These are phyloP conservation scores for Sinocyclocheilus rhinocerous DNA, from an alignment of 2,113 vertebrate genomes.

Conservation along the genomic window DNA sequence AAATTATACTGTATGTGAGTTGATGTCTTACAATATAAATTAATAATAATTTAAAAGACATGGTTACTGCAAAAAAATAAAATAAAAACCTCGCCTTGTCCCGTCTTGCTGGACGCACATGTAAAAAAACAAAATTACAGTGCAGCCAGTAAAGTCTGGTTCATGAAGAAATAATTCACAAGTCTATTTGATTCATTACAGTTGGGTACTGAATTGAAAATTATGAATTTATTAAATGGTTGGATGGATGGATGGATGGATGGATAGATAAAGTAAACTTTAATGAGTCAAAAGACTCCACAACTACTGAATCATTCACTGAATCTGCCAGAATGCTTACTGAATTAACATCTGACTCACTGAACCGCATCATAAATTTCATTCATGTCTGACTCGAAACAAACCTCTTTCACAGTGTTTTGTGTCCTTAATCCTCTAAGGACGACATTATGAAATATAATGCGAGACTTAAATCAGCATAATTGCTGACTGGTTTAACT, in stretches of 20 bases:
- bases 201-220: neutral
- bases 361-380: neutral
- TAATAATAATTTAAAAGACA: neutral
- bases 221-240: neutral
- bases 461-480: neutral
- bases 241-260: neutral
- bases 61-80: neutral
- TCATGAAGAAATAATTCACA: too few relatives aligned
- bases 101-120: neutral
- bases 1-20: neutral
- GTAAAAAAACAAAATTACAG: neutral
- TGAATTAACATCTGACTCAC: slow-evolving; percentile 10
- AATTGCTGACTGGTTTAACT: too few relatives aligned
- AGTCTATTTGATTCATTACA: too few relatives aligned
- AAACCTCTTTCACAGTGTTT: neutral
- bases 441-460: neutral
- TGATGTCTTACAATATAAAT: neutral
- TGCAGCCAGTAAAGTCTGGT: too few relatives aligned
- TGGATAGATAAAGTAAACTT: neutral
- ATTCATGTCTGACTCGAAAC: slow-evolving; percentile 7
- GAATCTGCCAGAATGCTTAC: slow-evolving; percentile 3
- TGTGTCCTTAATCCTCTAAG: neutral
- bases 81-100: too few relatives aligned
- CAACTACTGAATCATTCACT: neutral
- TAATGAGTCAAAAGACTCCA: neutral